A percentile compares a stretch with the other conserved stretches of the same genome.
Conservation (phyloP, 2,797 vertebrate species). For the Acanthopagrus latus region DNA sequence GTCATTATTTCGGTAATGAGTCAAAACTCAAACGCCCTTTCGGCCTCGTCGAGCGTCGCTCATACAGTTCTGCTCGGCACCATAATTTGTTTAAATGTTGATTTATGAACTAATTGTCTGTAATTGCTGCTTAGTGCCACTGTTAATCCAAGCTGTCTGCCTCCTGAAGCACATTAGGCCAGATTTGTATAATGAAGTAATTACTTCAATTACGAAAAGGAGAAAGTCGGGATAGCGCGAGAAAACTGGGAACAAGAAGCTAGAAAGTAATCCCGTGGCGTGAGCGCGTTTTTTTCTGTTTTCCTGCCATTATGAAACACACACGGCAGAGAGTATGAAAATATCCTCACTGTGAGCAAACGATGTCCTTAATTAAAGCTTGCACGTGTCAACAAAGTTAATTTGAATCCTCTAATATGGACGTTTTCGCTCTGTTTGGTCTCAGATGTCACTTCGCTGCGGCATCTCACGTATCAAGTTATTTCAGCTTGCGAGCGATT, state of each 20-base stretch:
- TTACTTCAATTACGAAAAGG: conserved; percentile 81
- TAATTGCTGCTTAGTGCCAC: conserved; percentile 85
- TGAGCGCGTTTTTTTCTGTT: conserved; percentile 17
- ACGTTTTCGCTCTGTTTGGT: conserved; percentile 15
- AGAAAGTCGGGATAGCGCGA: conserved; percentile 69
- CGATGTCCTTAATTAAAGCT: conserved; percentile 44
- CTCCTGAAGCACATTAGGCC: conserved; percentile 84
- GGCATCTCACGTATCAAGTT: conserved; percentile 33
- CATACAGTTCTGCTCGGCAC: conserved; percentile 44
- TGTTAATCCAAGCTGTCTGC: conserved; percentile 83
- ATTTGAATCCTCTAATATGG: conserved; percentile 25
- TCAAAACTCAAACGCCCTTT: conserved; percentile 52
- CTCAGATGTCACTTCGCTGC: conserved; percentile 1
- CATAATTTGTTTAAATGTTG: conserved; percentile 85
- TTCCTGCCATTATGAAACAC: conserved; percentile 34
- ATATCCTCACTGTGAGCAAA: conserved; percentile 35
- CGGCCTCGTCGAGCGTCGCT: conserved; percentile 53
- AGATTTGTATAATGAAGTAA: conserved; percentile 87
- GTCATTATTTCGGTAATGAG: not conserved
- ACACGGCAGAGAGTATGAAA: conserved; percentile 37
- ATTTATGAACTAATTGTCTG: conserved; percentile 86
- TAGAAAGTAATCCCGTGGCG: conserved; percentile 34
- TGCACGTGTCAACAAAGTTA: conserved; percentile 39
- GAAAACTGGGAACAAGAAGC: conserved; percentile 52
- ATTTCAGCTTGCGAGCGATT: conserved; percentile 35